Evolutionary conservation across 2,113 vertebrate species (phyloP), one percentile per base, ranked within the genome.

Genomic region (Ammodytes dubius): DNA sequence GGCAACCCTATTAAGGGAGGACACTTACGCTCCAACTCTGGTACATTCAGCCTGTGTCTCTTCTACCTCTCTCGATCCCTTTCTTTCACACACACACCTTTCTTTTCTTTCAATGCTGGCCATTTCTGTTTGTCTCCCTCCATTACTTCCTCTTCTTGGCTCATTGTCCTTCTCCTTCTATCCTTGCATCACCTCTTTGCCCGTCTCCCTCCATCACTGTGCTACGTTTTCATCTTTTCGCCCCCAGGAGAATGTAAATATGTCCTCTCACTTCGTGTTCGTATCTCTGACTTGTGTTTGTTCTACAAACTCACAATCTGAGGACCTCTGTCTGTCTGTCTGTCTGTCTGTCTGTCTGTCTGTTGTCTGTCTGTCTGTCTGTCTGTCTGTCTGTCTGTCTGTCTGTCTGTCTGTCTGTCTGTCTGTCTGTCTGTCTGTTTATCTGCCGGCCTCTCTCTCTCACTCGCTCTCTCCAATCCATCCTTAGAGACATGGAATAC

Each of bases 1-100:
- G 91, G 93, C 92, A 95, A 95, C 95, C 89, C 93, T 87, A 94
- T 95, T 95, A 95, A 94, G 93, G 90, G 92, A 95, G 93, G 93
- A 94, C 92, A 94, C 88, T 92, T 89, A 83, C 86, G 83, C 92
- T 91, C 89, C 89, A 93, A 93, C 88, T 90, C 85, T 82, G 84
- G 91, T 93, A 83, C 94, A 94, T 95, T 92, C 89, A 92, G 89
- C 87, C 87, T 53, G 88, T 81, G 89, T 89, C 87, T 88, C 82
- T 61, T 81, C 61, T 87, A 84, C 86, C 83, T 87, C 87, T 83
- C 83, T 73, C 73, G 79, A 52, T n/a, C 61, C 70, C 60, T 86
- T 45, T 78, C 58, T 66, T 63, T 80, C 79, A 64, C 73, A 43
- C 60, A 59, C 74, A 71, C 52, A 74, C 70, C 75, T 82, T 88